Base-by-base conservation (phyloP, 2,888 invertebrate species). In the Callyntrura guangdongensis region DNA sequence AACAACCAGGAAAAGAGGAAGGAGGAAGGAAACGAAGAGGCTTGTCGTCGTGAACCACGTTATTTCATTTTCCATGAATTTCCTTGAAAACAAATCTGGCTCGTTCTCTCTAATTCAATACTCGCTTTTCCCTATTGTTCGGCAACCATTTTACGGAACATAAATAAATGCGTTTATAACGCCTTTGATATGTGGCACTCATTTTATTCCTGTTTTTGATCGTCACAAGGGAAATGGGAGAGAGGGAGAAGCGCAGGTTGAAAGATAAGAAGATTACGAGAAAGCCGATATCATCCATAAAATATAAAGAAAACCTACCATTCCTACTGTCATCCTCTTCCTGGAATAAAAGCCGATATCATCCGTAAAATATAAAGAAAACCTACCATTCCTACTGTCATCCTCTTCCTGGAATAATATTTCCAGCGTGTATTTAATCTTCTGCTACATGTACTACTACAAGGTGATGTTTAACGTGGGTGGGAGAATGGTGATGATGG, bases 231-330 rank as follows among this genome's bases (percentile, higher is more conserved):
- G n/a, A n/a, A n/a, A n/a, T n/a, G n/a, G n/a, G n/a, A 74, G 49
- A 74, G 79, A n/a, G n/a, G n/a, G n/a, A n/a, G n/a, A n/a, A n/a
- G n/a, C n/a, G n/a, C n/a, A 56, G 56, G 56, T 53, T 79, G 56
- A 79, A 69, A 92, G 87, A 90, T 92, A 92, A 92, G 92, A 74
- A 87, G 92, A 92, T 92, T 92, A 85, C 8, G 88, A 84, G 92
- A 90, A 90, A 92, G 92, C 90, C 82, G 92, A 90, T 92, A 90
- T 86, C 82, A 86, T 92, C 87, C 90, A 92, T 90, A 86, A 92
- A 88, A 90, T 88, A 92, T 88, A 72, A 90, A 90, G 87, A n/a
- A 36, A 82, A 61, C 27, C 45, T 82, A 36, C 20, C 59, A 49
- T n/a, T 22, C 6, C n/a, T 59, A 47, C 47, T 47, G 6, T 47